Percentiles rank a stretch among this genome's conserved stretches.
Conservation (phyloP, 2,888 invertebrate species). For the Leptinotarsa juncta region DNA sequence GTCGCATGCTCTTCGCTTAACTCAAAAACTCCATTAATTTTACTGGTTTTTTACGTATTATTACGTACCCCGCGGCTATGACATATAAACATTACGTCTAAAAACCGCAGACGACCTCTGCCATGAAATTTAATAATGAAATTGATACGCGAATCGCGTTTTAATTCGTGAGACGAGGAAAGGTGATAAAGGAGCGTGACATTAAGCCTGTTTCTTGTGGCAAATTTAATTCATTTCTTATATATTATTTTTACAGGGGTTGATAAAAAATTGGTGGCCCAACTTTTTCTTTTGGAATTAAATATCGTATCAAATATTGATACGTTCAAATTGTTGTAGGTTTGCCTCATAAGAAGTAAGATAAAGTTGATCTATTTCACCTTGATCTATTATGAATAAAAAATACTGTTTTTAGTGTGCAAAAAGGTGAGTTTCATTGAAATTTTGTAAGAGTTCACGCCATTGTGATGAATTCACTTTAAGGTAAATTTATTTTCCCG, state of each 20-base stretch:
- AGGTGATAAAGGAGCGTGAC: slow-evolving; percentile 20
- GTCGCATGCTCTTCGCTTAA: background rate
- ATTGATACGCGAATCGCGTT: slow-evolving; percentile 25
- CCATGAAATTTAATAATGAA: slow-evolving; percentile 28
- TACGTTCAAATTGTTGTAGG: too few relatives aligned
- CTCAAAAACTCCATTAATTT: slow-evolving; percentile 12
- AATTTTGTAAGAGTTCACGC: too few relatives aligned
- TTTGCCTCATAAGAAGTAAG: too few relatives aligned
- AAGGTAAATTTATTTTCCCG: too few relatives aligned
- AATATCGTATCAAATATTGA: too few relatives aligned
- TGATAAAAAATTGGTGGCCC: background rate
- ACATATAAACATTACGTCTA: slow-evolving; percentile 9
- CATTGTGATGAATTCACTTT: too few relatives aligned
- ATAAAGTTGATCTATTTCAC: too few relatives aligned
- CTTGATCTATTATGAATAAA: too few relatives aligned
- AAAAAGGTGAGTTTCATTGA: too few relatives aligned
- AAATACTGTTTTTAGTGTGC: too few relatives aligned
- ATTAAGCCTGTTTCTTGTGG: background rate
- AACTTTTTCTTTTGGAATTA: background rate
- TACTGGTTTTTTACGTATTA: slow-evolving; percentile 12
- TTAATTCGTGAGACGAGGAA: slow-evolving; percentile 27
- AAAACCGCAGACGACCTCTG: slow-evolving; percentile 20
- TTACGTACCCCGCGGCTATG: slow-evolving; percentile 7
- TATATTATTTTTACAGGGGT: slow-evolving; percentile 3
- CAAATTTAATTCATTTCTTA: slow-evolving; percentile 10